A percentile compares a stretch with the other conserved stretches of the same genome.
These are phyloP conservation scores for Neodon shergylaensis DNA, from an alignment of 2,113 vertebrate genomes.

Conservation along the genomic window DNA sequence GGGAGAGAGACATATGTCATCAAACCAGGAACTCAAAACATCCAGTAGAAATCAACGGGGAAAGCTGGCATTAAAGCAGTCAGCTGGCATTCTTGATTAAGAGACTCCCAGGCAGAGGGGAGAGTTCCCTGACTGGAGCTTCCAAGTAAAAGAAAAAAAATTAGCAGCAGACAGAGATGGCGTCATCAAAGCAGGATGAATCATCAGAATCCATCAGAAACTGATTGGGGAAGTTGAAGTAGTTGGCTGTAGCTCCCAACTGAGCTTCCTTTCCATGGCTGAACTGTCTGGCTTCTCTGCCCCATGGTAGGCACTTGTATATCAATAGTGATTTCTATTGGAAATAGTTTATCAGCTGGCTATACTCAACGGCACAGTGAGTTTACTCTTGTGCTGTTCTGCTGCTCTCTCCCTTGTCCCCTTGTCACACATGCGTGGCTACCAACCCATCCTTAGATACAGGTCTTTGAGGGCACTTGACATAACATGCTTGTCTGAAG, in stretches of 20 bases:
- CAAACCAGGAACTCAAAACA: background rate
- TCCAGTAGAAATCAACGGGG: background rate
- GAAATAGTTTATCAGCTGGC: background rate
- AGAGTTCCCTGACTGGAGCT: background rate
- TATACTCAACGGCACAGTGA: background rate
- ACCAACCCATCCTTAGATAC: background rate
- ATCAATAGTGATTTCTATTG: background rate
- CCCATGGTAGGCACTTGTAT: background rate
- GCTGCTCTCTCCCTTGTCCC: background rate
- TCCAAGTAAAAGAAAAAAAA: background rate
- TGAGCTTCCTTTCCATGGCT: background rate
- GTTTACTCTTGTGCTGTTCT: background rate
- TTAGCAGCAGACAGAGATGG: background rate
- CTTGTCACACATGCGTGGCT: background rate
- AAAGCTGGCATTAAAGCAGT: background rate
- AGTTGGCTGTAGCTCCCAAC: background rate
- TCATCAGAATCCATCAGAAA: background rate
- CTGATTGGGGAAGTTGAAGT: background rate
- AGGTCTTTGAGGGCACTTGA: background rate
- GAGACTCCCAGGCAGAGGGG: background rate
- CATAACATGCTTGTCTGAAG: background rate
- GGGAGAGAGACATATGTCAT: background rate
- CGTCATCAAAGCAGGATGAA: background rate
- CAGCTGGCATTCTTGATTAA: background rate
- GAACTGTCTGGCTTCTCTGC: background rate